Evolutionary conservation across 2,113 vertebrate genomes (phyloP).

Genomic region (Hydrolagus affinis): DNA sequence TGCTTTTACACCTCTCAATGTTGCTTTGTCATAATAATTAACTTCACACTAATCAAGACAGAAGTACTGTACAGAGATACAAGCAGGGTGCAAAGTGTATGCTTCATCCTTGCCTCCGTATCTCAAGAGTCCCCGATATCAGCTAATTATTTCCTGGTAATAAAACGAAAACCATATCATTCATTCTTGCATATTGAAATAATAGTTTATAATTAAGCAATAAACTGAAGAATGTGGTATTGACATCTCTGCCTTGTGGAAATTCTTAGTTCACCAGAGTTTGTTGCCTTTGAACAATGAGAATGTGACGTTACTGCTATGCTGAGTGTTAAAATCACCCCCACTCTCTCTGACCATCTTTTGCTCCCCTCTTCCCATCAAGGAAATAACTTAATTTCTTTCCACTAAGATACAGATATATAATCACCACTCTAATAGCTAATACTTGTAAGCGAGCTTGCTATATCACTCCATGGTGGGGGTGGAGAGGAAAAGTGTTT

Average conservation of each 20-base stretch:
- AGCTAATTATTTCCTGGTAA: constrained; percentile 24
- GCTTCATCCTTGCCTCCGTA: not conserved
- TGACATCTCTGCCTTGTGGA: not conserved
- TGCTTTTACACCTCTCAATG: not conserved
- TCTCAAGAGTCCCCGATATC: not conserved
- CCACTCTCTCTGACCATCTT: too few relatives aligned
- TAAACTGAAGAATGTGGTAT: not conserved
- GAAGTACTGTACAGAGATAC: not conserved
- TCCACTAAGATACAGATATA: too few relatives aligned
- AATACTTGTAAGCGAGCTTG: too few relatives aligned
- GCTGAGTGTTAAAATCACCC: too few relatives aligned
- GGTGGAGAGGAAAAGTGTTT: too few relatives aligned
- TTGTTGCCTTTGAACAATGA: too few relatives aligned
- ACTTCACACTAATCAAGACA: not conserved
- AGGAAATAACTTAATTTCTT: too few relatives aligned
- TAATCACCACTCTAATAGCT: too few relatives aligned
- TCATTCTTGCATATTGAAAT: constrained; percentile 27
- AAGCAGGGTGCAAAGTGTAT: not conserved
- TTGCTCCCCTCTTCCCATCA: too few relatives aligned
- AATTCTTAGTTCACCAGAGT: too few relatives aligned
- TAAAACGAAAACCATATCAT: constrained; percentile 27
- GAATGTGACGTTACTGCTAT: too few relatives aligned
- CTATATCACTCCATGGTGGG: too few relatives aligned
- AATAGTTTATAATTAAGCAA: constrained; percentile 10
- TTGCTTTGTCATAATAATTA: not conserved